Evolutionary conservation across 2,888 invertebrate species (phyloP), one percentile per base, ranked within the genome.

Genomic region (Iphiclides podalirius): DNA sequence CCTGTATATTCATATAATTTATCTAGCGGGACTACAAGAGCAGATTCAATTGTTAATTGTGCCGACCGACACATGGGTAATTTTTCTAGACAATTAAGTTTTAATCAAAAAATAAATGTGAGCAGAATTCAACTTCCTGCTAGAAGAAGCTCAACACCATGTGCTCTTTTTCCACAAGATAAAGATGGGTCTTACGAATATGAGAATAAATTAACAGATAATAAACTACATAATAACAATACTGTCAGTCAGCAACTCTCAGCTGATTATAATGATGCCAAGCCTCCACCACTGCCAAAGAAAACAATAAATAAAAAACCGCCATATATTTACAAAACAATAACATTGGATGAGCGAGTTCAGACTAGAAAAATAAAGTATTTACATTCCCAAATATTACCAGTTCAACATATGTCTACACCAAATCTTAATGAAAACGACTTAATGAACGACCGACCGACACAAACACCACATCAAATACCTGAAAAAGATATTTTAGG

Each of bases 321-420:
- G 51, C 83, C 89, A 17, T 81, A 74, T 55, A 67, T 82, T 55
- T 85, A 85, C 53, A 89, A 88, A 75, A 87, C 87, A 3, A 80
- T 87, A 41, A 86, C 86, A 41, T 65, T 87, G 58, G 89, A 90
- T 50, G 90, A 90, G 60, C 73, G 89, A 47, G 84, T 88, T 9
- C 88, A 88, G 67, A 80, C 85, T 12, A 79, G 90, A 67, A 89
- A 90, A 77, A 81, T 81, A 2, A 85, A 88, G 59, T 82, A 90
- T 61, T 64, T 89, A 52, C 82, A 87, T 58, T 86, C 89, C 11
- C 90, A 90, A 60, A 54, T 86, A 47, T 57, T 79, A 46, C 70
- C 84, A 31, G 56, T 69, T 33, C 85, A 88, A 63, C 76, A 79
- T 59, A 66, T 75, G 46, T 65, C 75, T 14, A 76, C 74, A 40